Evolutionary conservation across 2,113 vertebrate genomes (phyloP), one percentile per base, ranked within the genome.

Genomic region (Platichthys flesus): DNA sequence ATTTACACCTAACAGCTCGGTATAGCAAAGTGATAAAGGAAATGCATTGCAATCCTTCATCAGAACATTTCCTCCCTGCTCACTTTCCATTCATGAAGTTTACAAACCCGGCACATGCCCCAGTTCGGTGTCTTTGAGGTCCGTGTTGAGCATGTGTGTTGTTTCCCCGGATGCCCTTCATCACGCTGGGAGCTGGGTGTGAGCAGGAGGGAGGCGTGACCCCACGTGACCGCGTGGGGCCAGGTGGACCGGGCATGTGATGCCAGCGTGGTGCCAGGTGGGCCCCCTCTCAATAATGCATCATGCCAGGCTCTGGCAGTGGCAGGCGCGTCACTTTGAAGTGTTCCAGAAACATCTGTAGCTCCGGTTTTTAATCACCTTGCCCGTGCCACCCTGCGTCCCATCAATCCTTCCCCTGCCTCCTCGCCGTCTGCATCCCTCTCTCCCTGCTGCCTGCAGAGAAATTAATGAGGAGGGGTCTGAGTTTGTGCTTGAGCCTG

Each of bases 331-430:
- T 54, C 76, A 85, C 92, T 93, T 93, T 93, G 92, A 93, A 90
- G 92, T 92, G 81, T 77, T 89, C 87, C 78, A 79, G 83, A 91
- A 91, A 93, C 92, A 93, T 93, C 92, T 93, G 92, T 79, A 93
- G 86, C 90, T 77, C 62, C 85, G 74, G 90, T 85, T 90, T 92
- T 92, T 91, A 91, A 91, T 92, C 90, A 91, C 87, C 89, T 85
- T 67, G 69, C 81, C 84, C 76, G 86, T 85, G 77, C 81, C 88
- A 81, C 87, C 76, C 73, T 59, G 71, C 78, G 79, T 73, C 67
- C 80, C 71, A 76, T 88, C 88, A 84, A 70, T 83, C 82, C 85
- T 45, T 74, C 81, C 71, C 40, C 42, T 75, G 24, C 81, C 82
- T 74, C 78, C 67, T 65, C 59, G 21, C 67, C 60, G 31, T 83